phyloP scores from a whole-genome alignment of 1,140 invertebrate genomes.

The Eueides isabella region DNA sequence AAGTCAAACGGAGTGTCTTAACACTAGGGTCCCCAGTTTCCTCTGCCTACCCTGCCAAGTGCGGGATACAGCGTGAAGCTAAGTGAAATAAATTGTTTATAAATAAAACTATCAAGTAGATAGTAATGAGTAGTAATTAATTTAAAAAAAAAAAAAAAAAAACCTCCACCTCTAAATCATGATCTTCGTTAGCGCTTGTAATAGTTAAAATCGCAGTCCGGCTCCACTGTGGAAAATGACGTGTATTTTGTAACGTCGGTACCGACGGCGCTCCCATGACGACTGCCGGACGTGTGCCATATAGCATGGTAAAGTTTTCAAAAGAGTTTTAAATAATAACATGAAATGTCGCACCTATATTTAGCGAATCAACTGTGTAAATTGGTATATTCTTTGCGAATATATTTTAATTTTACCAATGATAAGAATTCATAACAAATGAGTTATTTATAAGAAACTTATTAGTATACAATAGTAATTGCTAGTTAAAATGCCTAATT shows the following conservation, averaged over 20 bases:
- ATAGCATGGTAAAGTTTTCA: slow-evolving; percentile 47
- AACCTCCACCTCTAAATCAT: slow-evolving; percentile 29
- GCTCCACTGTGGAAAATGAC: slow-evolving; percentile 63
- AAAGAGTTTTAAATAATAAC: slow-evolving; percentile 17
- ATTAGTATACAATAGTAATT: neutral
- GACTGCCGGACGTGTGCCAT: slow-evolving; percentile 44
- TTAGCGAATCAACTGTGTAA: neutral
- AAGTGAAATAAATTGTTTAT: neutral
- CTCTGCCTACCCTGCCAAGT: too few species aligned
- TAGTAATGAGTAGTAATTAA: neutral
- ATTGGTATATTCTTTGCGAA: neutral
- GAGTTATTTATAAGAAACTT: neutral
- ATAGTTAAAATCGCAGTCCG: slow-evolving; percentile 54
- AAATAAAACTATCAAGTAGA: too few species aligned
- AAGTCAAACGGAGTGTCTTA: too few species aligned
- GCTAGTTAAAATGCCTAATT: neutral
- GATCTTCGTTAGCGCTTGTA: slow-evolving; percentile 40
- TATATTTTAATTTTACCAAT: neutral
- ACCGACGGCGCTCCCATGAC: slow-evolving; percentile 53
- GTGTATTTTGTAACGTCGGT: slow-evolving; percentile 32
- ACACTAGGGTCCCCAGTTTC: too few species aligned
- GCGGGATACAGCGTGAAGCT: too few species aligned
- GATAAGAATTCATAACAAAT: neutral
- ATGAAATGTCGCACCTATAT: slow-evolving; percentile 8
- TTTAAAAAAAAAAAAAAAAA: neutral